phyloP scores from a whole-genome alignment of 2,797 vertebrate species.

The Poecilia velifera region DNA sequence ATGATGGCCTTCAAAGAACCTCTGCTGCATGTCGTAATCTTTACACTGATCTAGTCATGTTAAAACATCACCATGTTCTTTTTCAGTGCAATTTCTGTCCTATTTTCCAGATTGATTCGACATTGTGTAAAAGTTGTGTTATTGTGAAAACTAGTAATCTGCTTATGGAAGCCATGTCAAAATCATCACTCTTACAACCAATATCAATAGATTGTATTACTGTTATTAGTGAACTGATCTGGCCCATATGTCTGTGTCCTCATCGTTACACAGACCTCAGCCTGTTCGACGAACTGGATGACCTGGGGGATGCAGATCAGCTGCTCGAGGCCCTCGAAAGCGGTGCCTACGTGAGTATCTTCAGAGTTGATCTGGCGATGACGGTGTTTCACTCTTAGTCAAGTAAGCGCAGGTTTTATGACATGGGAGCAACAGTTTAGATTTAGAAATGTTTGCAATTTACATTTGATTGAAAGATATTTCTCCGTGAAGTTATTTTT shows the following conservation, averaged over 20 bases:
- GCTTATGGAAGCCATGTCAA: not conserved
- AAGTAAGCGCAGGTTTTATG: not conserved
- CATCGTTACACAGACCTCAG: constrained; percentile 82
- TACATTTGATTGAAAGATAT: not conserved
- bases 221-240: not conserved
- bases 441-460: not conserved
- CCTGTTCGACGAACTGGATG: constrained; percentile 89
- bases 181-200: not conserved
- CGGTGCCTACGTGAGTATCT: constrained; percentile 78
- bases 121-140: not conserved
- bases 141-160: not conserved
- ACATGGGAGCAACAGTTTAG: not conserved
- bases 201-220: not conserved
- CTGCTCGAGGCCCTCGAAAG: constrained; percentile 76
- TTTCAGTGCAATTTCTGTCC: not conserved
- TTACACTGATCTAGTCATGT: not conserved
- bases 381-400: not conserved
- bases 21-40: not conserved
- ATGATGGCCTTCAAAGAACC: not conserved
- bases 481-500: not conserved
- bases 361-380: not conserved
- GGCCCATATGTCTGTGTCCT: not conserved
- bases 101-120: not conserved
- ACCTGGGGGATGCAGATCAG: constrained; percentile 84
- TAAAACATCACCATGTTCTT: not conserved